Conservation (phyloP, 2,797 vertebrate genomes). For the Potorous gilbertii region DNA sequence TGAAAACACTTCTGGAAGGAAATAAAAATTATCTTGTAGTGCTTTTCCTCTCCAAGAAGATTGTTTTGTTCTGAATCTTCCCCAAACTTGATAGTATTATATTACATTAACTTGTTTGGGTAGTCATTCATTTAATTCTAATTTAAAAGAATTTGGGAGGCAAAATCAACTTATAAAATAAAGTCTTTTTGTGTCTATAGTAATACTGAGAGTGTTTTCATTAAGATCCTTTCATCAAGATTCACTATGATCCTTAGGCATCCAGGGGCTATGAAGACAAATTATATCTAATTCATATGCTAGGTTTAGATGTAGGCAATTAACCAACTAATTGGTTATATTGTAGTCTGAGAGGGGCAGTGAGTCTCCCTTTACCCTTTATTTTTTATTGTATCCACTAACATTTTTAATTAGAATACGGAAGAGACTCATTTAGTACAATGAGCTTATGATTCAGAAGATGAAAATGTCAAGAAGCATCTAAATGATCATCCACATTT, state of each 20-base stretch:
- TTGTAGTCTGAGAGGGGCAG: background rate
- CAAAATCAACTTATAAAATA: conserved; percentile 24
- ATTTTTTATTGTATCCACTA: conserved; percentile 22
- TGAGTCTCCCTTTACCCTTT: background rate
- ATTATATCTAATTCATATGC: background rate
- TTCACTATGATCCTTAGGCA: too few species aligned
- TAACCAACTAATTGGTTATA: background rate
- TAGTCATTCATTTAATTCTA: background rate
- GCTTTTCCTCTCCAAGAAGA: background rate
- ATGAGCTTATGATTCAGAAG: background rate
- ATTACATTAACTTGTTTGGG: conserved; percentile 26
- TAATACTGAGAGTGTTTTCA: conserved; percentile 7
- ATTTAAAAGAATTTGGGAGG: conserved; percentile 30
- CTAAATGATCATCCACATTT: conserved; percentile 8
- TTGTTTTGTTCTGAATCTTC: conserved; percentile 11
- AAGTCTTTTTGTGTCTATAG: conserved; percentile 29
- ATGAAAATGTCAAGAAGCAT: conserved; percentile 8
- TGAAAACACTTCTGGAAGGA: conserved; percentile 40
- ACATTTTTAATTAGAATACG: conserved; percentile 34
- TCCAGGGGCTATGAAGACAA: background rate
- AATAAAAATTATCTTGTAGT: conserved; percentile 19
- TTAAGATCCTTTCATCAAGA: too few species aligned
- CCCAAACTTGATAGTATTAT: background rate
- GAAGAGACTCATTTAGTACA: conserved; percentile 28
- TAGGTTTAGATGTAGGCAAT: conserved; percentile 2